Evolutionary conservation across 1,140 invertebrate species (phyloP).

Genomic region (Zaprionus ornatus): DNA sequence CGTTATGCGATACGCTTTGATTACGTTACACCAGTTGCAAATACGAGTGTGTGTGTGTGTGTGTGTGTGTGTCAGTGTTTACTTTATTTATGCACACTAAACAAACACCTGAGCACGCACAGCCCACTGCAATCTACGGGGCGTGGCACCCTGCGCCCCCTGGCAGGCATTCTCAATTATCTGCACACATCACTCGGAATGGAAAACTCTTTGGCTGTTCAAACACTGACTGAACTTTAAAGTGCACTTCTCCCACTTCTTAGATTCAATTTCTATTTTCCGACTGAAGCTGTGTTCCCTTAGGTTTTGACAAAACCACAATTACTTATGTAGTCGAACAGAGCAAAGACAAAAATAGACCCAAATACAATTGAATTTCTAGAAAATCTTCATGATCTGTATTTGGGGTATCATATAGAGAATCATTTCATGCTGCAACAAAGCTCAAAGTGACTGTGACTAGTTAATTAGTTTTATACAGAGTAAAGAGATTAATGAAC

Average conservation of each 20-base stretch:
- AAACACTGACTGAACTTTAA: conserved; percentile 12
- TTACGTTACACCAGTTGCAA: conserved; percentile 46
- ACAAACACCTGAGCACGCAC: conserved; percentile 59
- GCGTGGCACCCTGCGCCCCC: conserved; percentile 14
- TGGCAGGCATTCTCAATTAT: conserved; percentile 64
- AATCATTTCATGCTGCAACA: too few species aligned
- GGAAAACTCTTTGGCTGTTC: conserved; percentile 19
- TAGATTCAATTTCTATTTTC: background rate
- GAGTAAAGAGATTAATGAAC: conserved; percentile 55
- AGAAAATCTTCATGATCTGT: too few species aligned
- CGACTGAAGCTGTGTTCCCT: background rate
- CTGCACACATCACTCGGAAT: conserved; percentile 26
- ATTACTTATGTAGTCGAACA: background rate
- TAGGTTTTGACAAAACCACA: background rate
- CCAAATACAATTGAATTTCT: too few species aligned
- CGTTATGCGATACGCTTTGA: conserved; percentile 69
- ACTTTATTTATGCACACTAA: conserved; percentile 71
- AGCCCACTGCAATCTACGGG: background rate
- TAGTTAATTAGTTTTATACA: conserved; percentile 67
- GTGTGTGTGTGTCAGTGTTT: conserved; percentile 36
- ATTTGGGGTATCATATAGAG: too few species aligned
- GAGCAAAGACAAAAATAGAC: too few species aligned
- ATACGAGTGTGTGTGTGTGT: conserved; percentile 13
- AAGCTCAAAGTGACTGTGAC: too few species aligned
- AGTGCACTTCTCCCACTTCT: background rate